A percentile compares a stretch with the other conserved stretches of the same genome.
phyloP scores from a whole-genome alignment of 2,888 invertebrate genomes.

The Diarsia dahlii region DNA sequence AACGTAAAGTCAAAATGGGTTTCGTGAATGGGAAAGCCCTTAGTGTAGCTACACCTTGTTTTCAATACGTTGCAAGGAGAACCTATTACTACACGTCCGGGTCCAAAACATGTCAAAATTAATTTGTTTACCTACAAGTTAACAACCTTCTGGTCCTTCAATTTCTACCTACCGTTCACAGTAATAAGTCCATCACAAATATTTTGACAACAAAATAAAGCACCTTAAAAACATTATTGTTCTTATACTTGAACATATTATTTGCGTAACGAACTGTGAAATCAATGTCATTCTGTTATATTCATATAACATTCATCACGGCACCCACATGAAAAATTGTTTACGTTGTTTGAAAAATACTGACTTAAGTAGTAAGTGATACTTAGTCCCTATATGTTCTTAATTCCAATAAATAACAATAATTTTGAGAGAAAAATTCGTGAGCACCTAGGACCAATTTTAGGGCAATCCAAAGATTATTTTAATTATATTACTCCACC shows the following conservation, averaged over 20 bases:
- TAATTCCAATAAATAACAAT: neutral
- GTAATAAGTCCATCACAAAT: conserved; percentile 24
- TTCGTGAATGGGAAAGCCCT: no score
- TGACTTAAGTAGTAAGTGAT: neutral
- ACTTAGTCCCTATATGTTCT: conserved; percentile 4
- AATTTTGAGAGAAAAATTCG: neutral
- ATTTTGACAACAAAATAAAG: conserved; percentile 35
- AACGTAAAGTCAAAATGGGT: neutral
- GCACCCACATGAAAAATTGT: neutral
- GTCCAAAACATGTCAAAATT: conserved; percentile 26
- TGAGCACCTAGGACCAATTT: neutral
- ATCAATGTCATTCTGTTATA: conserved; percentile 38
- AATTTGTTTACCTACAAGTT: conserved; percentile 38
- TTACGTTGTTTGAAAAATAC: conserved; percentile 14
- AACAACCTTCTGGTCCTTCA: neutral
- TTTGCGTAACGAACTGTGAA: conserved; percentile 45
- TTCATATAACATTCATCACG: conserved; percentile 44
- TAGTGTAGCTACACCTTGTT: neutral
- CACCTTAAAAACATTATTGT: conserved; percentile 33
- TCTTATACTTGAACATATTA: conserved; percentile 27
- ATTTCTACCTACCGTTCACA: neutral
- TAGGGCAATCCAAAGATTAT: neutral
- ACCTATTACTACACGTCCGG: neutral
- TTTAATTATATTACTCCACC: neutral
- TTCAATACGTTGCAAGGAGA: neutral